Conservation (phyloP, 2,888 invertebrate species). For the Mechanitis messenoides region DNA sequence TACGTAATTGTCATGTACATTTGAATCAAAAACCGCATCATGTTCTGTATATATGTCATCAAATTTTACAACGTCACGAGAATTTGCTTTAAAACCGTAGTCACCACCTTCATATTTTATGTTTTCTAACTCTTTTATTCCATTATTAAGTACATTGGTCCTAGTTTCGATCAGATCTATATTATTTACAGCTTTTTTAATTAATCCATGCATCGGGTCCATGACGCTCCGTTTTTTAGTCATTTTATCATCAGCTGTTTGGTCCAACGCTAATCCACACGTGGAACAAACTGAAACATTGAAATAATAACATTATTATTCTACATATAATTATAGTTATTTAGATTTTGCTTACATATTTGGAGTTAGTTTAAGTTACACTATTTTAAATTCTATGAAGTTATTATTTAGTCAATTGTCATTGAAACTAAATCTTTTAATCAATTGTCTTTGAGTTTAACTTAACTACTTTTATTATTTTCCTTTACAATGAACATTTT, state of each 20-base stretch:
- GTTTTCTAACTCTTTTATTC: slow-evolving; percentile 26
- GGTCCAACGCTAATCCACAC: slow-evolving; percentile 44
- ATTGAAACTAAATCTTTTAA: too few relatives aligned
- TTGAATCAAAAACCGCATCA: slow-evolving; percentile 36
- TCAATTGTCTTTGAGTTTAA: too few relatives aligned
- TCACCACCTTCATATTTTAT: slow-evolving; percentile 27
- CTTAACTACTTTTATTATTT: too few relatives aligned
- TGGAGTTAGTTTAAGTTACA: too few relatives aligned
- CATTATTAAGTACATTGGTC: slow-evolving; percentile 39
- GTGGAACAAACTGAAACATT: slow-evolving; percentile 59
- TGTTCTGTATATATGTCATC: slow-evolving; percentile 41
- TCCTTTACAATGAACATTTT: too few relatives aligned
- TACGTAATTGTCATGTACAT: slow-evolving; percentile 37
- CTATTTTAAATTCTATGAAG: too few relatives aligned
- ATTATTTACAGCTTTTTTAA: slow-evolving; percentile 38
- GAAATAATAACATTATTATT: not conserved
- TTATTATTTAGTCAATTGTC: too few relatives aligned
- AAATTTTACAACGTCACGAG: slow-evolving; percentile 28
- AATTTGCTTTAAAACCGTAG: slow-evolving; percentile 23
- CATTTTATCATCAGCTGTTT: slow-evolving; percentile 49
- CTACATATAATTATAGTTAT: too few relatives aligned
- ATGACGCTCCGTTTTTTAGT: slow-evolving; percentile 29
- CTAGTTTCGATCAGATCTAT: slow-evolving; percentile 34
- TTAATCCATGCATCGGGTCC: slow-evolving; percentile 29
- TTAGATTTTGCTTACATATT: too few relatives aligned